These are phyloP conservation scores for Galeruca laticollis DNA, from an alignment of 2,888 invertebrate species.

Conservation along the genomic window DNA sequence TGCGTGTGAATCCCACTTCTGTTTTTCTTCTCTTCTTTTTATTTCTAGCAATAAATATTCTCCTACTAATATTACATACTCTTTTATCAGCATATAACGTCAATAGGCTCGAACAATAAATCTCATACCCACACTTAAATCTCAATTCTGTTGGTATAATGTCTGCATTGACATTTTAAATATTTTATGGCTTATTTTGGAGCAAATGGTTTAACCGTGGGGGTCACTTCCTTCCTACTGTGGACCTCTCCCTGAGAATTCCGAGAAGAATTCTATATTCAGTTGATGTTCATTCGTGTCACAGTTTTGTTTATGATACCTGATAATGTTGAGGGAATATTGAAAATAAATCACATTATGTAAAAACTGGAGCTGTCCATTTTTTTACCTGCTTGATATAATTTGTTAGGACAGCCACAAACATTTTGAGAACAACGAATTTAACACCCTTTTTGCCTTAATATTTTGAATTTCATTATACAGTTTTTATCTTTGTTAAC, in stretches of 20 bases:
- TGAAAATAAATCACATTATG: constrained; percentile 22
- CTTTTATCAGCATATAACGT: constrained; percentile 13
- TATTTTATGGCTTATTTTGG: constrained; percentile 62
- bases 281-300: constrained; percentile 38
- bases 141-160: constrained; percentile 59
- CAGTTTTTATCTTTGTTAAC: too few species aligned
- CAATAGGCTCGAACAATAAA: constrained; percentile 45
- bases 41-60: constrained; percentile 4
- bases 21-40: background rate
- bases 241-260: constrained; percentile 52
- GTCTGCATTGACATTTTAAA: constrained; percentile 61
- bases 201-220: constrained; percentile 49
- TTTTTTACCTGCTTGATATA: constrained; percentile 12
- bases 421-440: background rate
- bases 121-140: constrained; percentile 56
- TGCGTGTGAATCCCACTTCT: background rate
- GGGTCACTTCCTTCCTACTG: constrained; percentile 58
- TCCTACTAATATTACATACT: background rate
- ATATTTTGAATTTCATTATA: background rate
- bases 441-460: background rate
- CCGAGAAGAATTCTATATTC: constrained; percentile 50
- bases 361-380: constrained; percentile 18
- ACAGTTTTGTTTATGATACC: constrained; percentile 39
- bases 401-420: constrained; percentile 16
- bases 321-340: constrained; percentile 22